Base-by-base conservation (phyloP, 2,113 vertebrate species). In the Paedocypris sp. region DNA sequence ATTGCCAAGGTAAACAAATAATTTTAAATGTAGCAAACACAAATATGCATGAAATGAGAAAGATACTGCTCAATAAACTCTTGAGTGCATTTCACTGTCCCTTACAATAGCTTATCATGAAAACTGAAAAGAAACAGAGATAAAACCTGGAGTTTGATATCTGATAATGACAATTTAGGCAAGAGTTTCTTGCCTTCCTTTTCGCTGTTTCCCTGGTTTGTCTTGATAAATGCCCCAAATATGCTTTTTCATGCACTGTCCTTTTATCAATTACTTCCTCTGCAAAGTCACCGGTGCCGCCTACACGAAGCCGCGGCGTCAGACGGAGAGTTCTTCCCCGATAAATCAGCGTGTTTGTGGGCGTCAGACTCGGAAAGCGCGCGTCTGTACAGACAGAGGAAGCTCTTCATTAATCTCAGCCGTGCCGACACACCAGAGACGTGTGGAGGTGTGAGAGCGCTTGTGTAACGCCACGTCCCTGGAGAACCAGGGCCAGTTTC, bases 341-440 rank as follows among this genome's bases (percentile, higher is more conserved):
- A 57, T 57, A 57, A 57, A 43, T 43, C 38, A 8, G 7, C 4
- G 18, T 19, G 53, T 57, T 57, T 57, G 53, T 32, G 53, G 53
- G 39, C 4, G 38, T 57, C 26, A 57, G 38, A 57, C 26, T 38
- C 9, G 32, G 3, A 4, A 8, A 26, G 25, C 20, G 6, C 1
- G 3, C 11, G 6, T 31, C 43, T 42, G 41, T 31, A 57, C 39
- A 43, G 53, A 26, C 53, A 22, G 39, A 43, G 26, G 53, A 43
- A 57, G 22, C 53, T 57, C 38, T 29, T 57, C 26, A 43, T 56
- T 56, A 41, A 56, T 57, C 53, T 57, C 25, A 43, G 1, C 25
- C 4, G 13, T 49, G 15, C 29, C 19, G 28, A 51, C 2, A 10
- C 6, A 1, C 16, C 32, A 18, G 15, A n/a, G 16, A 18, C 31